A percentile compares a stretch with the other conserved stretches of the same genome.
These are phyloP conservation scores for Stichopus chloronotus DNA, from an alignment of 35 echinoderm and acorn worm species.

Conservation along the genomic window DNA sequence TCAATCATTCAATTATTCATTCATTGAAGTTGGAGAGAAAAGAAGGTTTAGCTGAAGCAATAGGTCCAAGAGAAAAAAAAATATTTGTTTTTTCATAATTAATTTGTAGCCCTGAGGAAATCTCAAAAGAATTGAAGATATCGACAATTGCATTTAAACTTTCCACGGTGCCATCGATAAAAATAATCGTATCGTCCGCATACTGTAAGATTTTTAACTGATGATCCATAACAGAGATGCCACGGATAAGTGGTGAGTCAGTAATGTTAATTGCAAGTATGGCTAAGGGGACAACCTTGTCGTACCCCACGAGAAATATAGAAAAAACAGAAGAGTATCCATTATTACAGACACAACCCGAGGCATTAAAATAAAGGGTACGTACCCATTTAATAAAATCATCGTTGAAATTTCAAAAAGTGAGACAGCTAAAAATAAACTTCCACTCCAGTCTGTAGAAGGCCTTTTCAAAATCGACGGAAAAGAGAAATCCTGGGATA, in stretches of 20 bases:
- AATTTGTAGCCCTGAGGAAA: no score
- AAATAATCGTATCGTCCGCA: no score
- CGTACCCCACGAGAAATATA: neutral
- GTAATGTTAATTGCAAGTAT: neutral
- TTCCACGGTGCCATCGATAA: no score
- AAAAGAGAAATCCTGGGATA: conserved; percentile 30
- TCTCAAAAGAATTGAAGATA: no score
- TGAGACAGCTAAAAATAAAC: conserved; percentile 15
- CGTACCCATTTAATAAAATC: conserved; percentile 20
- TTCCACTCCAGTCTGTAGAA: conserved; percentile 24
- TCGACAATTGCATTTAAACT: no score
- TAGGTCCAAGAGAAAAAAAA: no score
- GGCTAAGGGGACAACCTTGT: conserved; percentile 2
- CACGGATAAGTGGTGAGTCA: neutral
- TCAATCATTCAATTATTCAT: no score
- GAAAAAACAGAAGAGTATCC: neutral
- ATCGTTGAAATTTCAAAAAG: conserved; percentile 12
- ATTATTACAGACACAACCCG: neutral
- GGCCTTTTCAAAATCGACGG: conserved; percentile 44
- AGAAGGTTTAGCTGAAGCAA: no score
- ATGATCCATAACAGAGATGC: neutral
- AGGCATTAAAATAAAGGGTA: neutral
- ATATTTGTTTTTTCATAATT: no score
- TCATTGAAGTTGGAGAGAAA: no score
- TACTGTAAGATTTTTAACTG: neutral